A percentile compares a stretch with the other conserved stretches of the same genome.
Conservation (phyloP, 2,797 vertebrate species). For the Clarias pachynema region DNA sequence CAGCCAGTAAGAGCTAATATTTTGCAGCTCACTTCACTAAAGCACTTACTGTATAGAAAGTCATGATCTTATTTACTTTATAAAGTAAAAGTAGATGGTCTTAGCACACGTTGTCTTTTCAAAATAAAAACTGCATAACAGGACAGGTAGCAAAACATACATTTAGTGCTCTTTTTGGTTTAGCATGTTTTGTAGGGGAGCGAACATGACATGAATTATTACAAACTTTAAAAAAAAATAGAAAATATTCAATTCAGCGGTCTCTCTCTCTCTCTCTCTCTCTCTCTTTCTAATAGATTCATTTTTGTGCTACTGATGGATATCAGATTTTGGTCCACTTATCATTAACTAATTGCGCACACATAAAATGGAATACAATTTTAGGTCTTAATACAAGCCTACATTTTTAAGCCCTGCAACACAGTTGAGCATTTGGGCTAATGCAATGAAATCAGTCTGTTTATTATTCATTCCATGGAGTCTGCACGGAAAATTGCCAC, state of each 20-base stretch:
- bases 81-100: neutral
- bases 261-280: neutral
- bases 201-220: neutral
- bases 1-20: neutral
- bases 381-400: neutral
- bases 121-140: neutral
- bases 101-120: neutral
- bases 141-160: neutral
- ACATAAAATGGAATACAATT: neutral
- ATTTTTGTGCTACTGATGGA: neutral
- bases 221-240: neutral
- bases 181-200: neutral
- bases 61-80: neutral
- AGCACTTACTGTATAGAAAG: neutral
- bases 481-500: neutral
- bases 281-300: neutral
- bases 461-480: conserved; percentile 2
- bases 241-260: neutral
- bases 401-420: neutral
- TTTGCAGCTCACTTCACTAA: neutral
- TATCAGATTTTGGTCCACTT: neutral
- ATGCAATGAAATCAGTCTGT: neutral
- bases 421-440: neutral
- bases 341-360: too few relatives aligned
- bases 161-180: neutral